These are phyloP conservation scores for Diarsia dahlii DNA, from an alignment of 2,888 invertebrate genomes.

Conservation along the genomic window DNA sequence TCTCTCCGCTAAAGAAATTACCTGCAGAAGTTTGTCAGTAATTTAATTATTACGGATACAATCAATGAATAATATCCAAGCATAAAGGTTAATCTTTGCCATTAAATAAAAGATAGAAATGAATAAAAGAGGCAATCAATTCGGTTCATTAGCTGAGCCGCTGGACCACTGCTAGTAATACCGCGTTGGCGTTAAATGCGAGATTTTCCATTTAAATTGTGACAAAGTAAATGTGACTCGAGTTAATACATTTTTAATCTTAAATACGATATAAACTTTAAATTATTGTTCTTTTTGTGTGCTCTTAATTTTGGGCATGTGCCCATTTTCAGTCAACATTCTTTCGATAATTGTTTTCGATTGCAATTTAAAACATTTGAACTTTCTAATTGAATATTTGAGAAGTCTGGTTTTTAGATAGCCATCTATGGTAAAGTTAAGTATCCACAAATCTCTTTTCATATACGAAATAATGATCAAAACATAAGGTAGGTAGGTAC, in stretches of 20 bases:
- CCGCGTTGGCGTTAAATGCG: slow-evolving; percentile 42
- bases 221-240: slow-evolving; percentile 46
- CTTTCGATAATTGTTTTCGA: slow-evolving; percentile 11
- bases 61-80: slow-evolving; percentile 66
- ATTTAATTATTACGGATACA: slow-evolving; percentile 67
- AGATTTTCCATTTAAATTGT: slow-evolving; percentile 52
- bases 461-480: slow-evolving; percentile 2
- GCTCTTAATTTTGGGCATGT: slow-evolving; percentile 8
- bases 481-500: slow-evolving; percentile 15
- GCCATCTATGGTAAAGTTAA: neutral
- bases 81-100: slow-evolving; percentile 67
- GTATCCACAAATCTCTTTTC: neutral
- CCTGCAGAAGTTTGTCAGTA: slow-evolving; percentile 61
- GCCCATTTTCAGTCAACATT: slow-evolving; percentile 9
- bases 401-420: slow-evolving; percentile 13
- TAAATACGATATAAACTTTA: slow-evolving; percentile 12
- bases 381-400: slow-evolving; percentile 20
- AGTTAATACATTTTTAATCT: slow-evolving; percentile 51
- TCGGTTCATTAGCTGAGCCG: slow-evolving; percentile 66
- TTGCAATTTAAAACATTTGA: neutral
- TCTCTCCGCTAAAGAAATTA: slow-evolving; percentile 26
- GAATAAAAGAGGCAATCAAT: slow-evolving; percentile 72
- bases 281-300: slow-evolving; percentile 29
- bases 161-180: slow-evolving; percentile 26
- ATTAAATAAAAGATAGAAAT: slow-evolving; percentile 69